Evolutionary conservation across 2,113 vertebrate genomes (phyloP), one percentile per base, ranked within the genome.

Genomic region (Thalassarche chlororhynchos): DNA sequence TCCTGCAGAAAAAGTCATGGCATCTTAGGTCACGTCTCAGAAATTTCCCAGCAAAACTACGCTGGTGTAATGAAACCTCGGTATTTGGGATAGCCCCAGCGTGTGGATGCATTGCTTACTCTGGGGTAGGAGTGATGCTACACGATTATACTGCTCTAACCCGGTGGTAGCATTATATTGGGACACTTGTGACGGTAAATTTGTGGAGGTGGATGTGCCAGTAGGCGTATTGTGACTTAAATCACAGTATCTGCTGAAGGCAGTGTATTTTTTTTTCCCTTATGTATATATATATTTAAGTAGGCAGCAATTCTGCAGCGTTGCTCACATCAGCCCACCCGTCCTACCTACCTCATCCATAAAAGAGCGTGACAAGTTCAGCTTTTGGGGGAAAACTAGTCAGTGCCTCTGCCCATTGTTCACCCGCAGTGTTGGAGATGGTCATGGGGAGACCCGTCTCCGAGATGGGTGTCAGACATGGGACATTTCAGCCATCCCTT

Each of bases 181-280:
- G 87, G 93, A 85, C 65, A 76, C 78, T 87, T 88, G 75, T 92
- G 93, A 83, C 1, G 1, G 62, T 62, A 54, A 76, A 76, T 69
- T 79, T 24, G 7, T 0, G 23, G 86, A 68, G 81, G 80, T 79
- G 84, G 89, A 83, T 18, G 2, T 89, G 80, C 25, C 77, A 24
- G 84, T 87, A 49, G 95, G 92, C 0, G 12, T 89, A 11, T 79
- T 95, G 62, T 94, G 91, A 96, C 87, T 95, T 94, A 54, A 91
- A 54, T 95, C 91, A 38, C 84, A 76, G 66, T 82, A 72, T 94
- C 87, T 85, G 89, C 89, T 83, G 91, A 61, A 95, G 87, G 81
- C 81, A 83, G 20, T 5, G 31, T 60, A 9, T 76, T 32, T 91
- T 85, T 91, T 64, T 62, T 83, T 40, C 21, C 49, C 34, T 49